Evolutionary conservation across 2,888 invertebrate species (phyloP).

Genomic region (Tipula lateralis): DNA sequence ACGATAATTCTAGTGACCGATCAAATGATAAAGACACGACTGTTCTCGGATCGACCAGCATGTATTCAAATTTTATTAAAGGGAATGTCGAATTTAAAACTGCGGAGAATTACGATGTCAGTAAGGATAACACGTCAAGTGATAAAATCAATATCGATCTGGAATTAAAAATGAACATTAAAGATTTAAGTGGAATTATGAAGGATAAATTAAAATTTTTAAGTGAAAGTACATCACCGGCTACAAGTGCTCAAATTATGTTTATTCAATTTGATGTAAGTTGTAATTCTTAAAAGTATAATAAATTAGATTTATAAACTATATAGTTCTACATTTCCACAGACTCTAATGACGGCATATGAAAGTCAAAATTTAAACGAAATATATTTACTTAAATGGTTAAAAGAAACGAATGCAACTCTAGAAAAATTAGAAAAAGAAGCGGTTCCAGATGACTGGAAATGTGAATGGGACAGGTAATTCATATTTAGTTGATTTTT

Average conservation of each 20-base stretch:
- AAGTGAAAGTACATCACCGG: constrained; percentile 53
- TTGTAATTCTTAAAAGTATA: background rate
- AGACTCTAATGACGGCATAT: constrained; percentile 64
- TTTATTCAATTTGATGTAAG: constrained; percentile 57
- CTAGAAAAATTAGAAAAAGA: constrained; percentile 60
- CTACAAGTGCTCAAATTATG: constrained; percentile 57
- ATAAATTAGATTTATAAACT: background rate
- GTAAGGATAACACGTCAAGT: background rate
- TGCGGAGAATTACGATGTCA: constrained; percentile 35
- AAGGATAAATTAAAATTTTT: constrained; percentile 57
- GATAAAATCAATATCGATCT: background rate
- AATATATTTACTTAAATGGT: constrained; percentile 57
- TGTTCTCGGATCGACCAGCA: background rate
- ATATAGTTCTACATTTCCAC: no score
- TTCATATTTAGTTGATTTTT: constrained; percentile 26
- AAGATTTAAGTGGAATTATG: constrained; percentile 49
- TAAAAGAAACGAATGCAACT: constrained; percentile 56
- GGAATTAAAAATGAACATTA: constrained; percentile 41
- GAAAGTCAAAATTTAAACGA: constrained; percentile 56
- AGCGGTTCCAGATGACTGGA: constrained; percentile 63
- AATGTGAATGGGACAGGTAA: constrained; percentile 71
- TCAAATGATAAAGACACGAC: constrained; percentile 27
- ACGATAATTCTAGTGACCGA: background rate
- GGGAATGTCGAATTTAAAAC: constrained; percentile 36
- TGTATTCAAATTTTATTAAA: constrained; percentile 39